phyloP scores from a whole-genome alignment of 92 coral and sea anemone species.

The Epizoanthus stellaris region DNA sequence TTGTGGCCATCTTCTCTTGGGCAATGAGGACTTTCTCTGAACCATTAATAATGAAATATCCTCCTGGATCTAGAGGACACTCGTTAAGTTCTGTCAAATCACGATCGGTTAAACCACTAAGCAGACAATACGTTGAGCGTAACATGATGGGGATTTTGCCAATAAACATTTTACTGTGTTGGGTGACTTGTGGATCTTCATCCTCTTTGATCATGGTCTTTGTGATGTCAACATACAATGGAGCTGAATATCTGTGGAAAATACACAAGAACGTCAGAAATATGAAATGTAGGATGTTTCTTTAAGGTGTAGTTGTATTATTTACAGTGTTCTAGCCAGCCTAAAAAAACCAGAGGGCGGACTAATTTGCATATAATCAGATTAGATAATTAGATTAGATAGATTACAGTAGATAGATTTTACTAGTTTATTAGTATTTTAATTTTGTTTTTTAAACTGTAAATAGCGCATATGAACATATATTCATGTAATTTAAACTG shows the following conservation, averaged over 20 bases:
- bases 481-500: too few species aligned
- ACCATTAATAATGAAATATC: slow-evolving; percentile 96
- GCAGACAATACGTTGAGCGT: slow-evolving; percentile 95
- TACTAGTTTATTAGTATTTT: too few species aligned
- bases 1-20: slow-evolving; percentile 99
- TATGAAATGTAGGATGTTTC: too few species aligned
- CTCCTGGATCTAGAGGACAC: slow-evolving; percentile 98
- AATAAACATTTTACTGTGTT: slow-evolving; percentile 96
- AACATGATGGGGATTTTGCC: slow-evolving; percentile 99
- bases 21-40: slow-evolving; percentile 98
- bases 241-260: slow-evolving; percentile 89
- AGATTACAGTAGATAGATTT: too few species aligned
- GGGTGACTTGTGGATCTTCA: slow-evolving; percentile 86
- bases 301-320: too few species aligned
- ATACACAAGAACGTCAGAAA: too few species aligned
- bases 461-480: too few species aligned
- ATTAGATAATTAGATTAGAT: too few species aligned
- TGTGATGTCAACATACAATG: slow-evolving; percentile 97
- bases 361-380: too few species aligned
- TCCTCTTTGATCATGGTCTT: slow-evolving; percentile 93
- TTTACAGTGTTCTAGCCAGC: too few species aligned
- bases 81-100: slow-evolving; percentile 98
- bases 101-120: slow-evolving; percentile 88
- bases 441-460: too few species aligned
- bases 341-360: too few species aligned